phyloP scores from a whole-genome alignment of 2,113 vertebrate genomes.

The Hydrolagus affinis region DNA sequence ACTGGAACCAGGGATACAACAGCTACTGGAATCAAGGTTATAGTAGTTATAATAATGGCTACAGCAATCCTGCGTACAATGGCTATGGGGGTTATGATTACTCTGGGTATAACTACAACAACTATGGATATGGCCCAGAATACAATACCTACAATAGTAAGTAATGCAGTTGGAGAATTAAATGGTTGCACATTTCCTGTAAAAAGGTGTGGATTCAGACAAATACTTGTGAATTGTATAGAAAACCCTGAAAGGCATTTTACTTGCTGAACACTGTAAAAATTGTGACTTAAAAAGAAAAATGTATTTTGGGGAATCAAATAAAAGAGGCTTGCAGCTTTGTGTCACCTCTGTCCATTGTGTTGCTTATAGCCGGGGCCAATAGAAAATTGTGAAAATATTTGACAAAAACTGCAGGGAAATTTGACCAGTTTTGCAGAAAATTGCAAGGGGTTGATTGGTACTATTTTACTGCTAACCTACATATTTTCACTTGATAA shows the following conservation, averaged over 20 bases:
- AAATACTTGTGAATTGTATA: neutral
- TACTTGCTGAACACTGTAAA: neutral
- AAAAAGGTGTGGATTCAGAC: neutral
- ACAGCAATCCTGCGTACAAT: constrained; percentile 73
- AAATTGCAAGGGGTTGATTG: no score
- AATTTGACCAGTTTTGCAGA: no score
- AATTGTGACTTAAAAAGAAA: neutral
- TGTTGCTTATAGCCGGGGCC: neutral
- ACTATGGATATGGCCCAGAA: constrained; percentile 75
- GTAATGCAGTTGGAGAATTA: constrained; percentile 35
- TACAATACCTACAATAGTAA: constrained; percentile 83
- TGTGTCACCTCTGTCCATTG: neutral
- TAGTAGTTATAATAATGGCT: constrained; percentile 74
- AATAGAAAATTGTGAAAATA: no score
- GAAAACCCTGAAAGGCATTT: neutral
- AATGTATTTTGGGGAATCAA: neutral
- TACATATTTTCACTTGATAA: no score
- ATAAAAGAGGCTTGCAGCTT: constrained; percentile 8
- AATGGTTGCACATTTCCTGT: constrained; percentile 12
- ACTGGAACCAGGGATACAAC: constrained; percentile 78
- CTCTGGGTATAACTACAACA: constrained; percentile 77
- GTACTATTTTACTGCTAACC: no score
- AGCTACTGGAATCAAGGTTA: constrained; percentile 82
- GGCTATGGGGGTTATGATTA: constrained; percentile 80
- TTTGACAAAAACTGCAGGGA: no score